Percentiles rank a stretch among this genome's conserved stretches.
Evolutionary conservation across 2,888 invertebrate genomes (phyloP).

Genomic region (Thymelicus sylvestris): DNA sequence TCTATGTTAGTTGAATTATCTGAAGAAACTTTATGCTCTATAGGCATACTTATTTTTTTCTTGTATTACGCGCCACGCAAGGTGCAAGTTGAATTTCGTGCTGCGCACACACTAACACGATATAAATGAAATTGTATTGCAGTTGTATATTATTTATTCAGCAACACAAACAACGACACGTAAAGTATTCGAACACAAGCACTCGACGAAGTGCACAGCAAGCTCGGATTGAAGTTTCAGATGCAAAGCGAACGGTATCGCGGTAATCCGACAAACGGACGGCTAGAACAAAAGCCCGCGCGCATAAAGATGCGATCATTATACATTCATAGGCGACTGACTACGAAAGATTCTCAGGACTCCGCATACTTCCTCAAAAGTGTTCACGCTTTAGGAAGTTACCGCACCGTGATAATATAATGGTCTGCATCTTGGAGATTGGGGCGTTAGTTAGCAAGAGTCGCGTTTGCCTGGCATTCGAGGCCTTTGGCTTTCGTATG

Average conservation of each 20-base stretch:
- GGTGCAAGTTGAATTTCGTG: too few species aligned
- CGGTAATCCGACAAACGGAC: constrained; percentile 36
- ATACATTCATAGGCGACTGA: constrained; percentile 78
- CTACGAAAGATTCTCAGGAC: constrained; percentile 68
- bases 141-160: background rate
- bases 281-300: constrained; percentile 46
- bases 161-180: constrained; percentile 2
- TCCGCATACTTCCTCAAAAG: constrained; percentile 67
- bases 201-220: constrained; percentile 15
- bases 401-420: constrained; percentile 80
- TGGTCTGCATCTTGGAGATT: constrained; percentile 54
- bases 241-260: constrained; percentile 27
- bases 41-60: too few species aligned
- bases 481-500: background rate
- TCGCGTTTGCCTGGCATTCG: constrained; percentile 16
- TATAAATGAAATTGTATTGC: too few species aligned
- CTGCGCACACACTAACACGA: too few species aligned
- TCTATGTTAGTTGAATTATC: too few species aligned
- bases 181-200: constrained; percentile 25
- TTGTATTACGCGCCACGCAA: too few species aligned
- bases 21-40: too few species aligned
- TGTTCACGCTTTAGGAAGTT: constrained; percentile 59
- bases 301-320: constrained; percentile 64
- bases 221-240: constrained; percentile 29
- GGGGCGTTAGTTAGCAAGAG: constrained; percentile 9